Conservation (phyloP, 2,888 invertebrate genomes). For the Galerucella pusilla region DNA sequence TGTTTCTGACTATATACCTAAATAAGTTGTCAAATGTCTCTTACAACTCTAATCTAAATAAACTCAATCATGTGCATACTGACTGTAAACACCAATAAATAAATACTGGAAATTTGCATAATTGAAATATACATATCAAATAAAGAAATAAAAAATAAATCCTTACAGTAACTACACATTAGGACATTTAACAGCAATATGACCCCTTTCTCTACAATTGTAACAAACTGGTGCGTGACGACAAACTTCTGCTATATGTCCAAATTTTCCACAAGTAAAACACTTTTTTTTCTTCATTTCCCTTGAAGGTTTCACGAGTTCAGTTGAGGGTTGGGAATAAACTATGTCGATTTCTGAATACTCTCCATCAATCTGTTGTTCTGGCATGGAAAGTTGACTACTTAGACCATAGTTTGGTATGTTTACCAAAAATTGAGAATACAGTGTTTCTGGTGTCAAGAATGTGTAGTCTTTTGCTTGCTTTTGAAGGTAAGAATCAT, state of each 20-base stretch:
- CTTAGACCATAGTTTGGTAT: slow-evolving; percentile 30
- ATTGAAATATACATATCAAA: neutral
- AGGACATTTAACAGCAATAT: slow-evolving; percentile 49
- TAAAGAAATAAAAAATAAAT: neutral
- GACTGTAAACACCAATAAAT: neutral
- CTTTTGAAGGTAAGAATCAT: slow-evolving; percentile 47
- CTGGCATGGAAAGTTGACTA: slow-evolving; percentile 1
- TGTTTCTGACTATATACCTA: too few species aligned
- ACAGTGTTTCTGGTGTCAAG: slow-evolving; percentile 53
- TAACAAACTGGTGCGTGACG: slow-evolving; percentile 50
- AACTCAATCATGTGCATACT: neutral
- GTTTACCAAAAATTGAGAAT: slow-evolving; percentile 50
- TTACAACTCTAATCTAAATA: too few species aligned
- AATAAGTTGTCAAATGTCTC: too few species aligned
- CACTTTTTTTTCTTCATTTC: slow-evolving; percentile 36
- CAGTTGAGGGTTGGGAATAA: neutral
- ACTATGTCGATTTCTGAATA: neutral
- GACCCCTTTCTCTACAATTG: slow-evolving; percentile 47
- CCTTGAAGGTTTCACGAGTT: neutral
- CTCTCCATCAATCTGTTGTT: slow-evolving; percentile 1
- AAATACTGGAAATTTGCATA: too few species aligned
- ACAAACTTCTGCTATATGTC: slow-evolving; percentile 46
- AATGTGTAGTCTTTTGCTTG: slow-evolving; percentile 51
- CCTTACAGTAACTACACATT: neutral
- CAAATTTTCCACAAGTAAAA: slow-evolving; percentile 48